These are phyloP conservation scores for Perca schrenkii DNA, from an alignment of 2,113 vertebrate genomes.

Conservation along the genomic window DNA sequence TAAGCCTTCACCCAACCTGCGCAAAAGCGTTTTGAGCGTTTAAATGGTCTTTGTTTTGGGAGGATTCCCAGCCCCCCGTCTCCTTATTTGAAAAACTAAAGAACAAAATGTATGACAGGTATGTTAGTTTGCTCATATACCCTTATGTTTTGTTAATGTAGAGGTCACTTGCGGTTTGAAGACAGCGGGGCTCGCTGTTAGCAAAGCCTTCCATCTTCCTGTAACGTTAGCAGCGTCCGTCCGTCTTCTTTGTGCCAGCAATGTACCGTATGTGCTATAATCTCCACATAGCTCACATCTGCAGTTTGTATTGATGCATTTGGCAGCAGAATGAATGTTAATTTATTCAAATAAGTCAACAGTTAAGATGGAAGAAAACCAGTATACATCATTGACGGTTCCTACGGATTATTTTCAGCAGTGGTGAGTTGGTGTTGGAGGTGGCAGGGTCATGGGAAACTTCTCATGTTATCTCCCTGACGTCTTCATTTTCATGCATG, in stretches of 20 bases:
- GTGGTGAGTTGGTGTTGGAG: conserved; percentile 82
- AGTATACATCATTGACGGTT: conserved; percentile 82
- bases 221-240: conserved; percentile 19
- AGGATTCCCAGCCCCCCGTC: conserved; percentile 34
- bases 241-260: conserved; percentile 56
- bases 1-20: background rate
- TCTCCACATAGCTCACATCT: conserved; percentile 14
- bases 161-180: background rate
- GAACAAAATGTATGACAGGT: conserved; percentile 80
- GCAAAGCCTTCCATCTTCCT: conserved; percentile 19
- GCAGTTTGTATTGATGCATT: conserved; percentile 26
- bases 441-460: conserved; percentile 45
- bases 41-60: conserved; percentile 82
- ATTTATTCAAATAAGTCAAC: conserved; percentile 78
- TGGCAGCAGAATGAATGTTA: conserved; percentile 69
- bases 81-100: conserved; percentile 56
- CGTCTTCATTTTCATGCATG: conserved; percentile 70
- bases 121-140: conserved; percentile 47
- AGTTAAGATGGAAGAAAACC: conserved; percentile 84
- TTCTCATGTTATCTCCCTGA: conserved; percentile 39
- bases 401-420: conserved; percentile 85
- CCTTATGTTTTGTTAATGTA: conserved; percentile 4
- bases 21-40: conserved; percentile 32
- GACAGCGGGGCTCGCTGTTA: conserved; percentile 18
- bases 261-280: conserved; percentile 22